These are phyloP conservation scores for Martes martes DNA, from an alignment of 2,113 vertebrate genomes.

Conservation along the genomic window DNA sequence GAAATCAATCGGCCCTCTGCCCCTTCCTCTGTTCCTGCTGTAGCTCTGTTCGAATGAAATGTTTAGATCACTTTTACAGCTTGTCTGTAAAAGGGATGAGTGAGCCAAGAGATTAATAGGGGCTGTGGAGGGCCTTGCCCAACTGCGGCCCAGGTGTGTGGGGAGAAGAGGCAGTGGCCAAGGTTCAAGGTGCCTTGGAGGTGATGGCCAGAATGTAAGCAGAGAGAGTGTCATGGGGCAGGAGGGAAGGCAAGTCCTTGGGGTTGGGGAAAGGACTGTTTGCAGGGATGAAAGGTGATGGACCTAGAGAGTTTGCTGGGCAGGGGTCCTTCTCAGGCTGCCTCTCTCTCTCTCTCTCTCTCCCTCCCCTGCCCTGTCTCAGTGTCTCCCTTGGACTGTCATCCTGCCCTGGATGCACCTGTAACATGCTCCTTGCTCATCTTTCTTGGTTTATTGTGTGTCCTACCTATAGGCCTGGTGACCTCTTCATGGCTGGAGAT, in stretches of 20 bases:
- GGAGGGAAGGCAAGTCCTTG: not conserved
- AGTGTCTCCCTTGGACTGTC: not conserved
- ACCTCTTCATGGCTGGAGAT: fast-evolving
- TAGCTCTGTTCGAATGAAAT: constrained; percentile 76
- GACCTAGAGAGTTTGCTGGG: not conserved
- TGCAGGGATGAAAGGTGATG: not conserved
- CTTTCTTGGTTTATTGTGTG: not conserved
- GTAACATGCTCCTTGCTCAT: not conserved
- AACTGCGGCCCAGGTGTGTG: constrained; percentile 41
- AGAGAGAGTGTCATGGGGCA: not conserved
- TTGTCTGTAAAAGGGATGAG: constrained; percentile 80
- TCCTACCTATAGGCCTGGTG: not conserved
- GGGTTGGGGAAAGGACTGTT: not conserved
- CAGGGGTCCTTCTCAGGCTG: not conserved
- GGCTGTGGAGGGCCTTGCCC: constrained; percentile 10
- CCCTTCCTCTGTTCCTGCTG: constrained; percentile 58
- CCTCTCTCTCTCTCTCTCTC: not conserved
- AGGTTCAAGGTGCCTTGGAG: constrained; percentile 74
- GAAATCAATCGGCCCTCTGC: constrained; percentile 78
- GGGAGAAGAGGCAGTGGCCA: not conserved
- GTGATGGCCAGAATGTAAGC: not conserved
- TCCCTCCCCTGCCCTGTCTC: not conserved
- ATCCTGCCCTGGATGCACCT: fast-evolving
- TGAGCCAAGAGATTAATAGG: constrained; percentile 79
- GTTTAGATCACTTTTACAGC: constrained; percentile 83